Percentiles rank a stretch among this genome's conserved stretches.
Evolutionary conservation across 2,888 invertebrate genomes (phyloP).

Genomic region (Hirtodrosophila confusa): DNA sequence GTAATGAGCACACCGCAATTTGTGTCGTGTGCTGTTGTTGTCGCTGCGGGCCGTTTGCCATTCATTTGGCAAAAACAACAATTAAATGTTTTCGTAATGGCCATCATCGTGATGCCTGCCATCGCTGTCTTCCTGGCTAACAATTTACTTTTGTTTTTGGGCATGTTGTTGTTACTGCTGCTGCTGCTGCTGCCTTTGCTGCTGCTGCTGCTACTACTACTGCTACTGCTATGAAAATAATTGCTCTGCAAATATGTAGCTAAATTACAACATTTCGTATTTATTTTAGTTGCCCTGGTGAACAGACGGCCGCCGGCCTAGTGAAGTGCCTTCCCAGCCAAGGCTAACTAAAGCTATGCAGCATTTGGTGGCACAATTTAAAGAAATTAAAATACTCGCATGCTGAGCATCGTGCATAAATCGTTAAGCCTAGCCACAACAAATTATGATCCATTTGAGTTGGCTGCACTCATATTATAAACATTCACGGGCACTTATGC

Average conservation of each 20-base stretch:
- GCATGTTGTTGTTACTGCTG: constrained; percentile 20
- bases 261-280: constrained; percentile 69
- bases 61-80: constrained; percentile 77
- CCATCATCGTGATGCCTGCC: constrained; percentile 61
- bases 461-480: constrained; percentile 33
- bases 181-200: constrained; percentile 25
- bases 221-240: constrained; percentile 64
- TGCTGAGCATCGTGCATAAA: constrained; percentile 7
- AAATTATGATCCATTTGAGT: constrained; percentile 44
- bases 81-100: constrained; percentile 80
- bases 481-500: constrained; percentile 37
- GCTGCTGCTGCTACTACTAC: constrained; percentile 45
- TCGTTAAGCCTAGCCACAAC: constrained; percentile 21
- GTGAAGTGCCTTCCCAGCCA: constrained; percentile 16
- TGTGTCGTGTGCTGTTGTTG: constrained; percentile 65
- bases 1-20: constrained; percentile 79
- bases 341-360: constrained; percentile 32
- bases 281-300: constrained; percentile 65
- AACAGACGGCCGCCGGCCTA: constrained; percentile 35
- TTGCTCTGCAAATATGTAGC: constrained; percentile 73
- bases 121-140: constrained; percentile 53
- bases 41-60: constrained; percentile 73
- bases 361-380: constrained; percentile 21
- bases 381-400: constrained; percentile 10
- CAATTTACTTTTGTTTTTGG: constrained; percentile 73